A percentile compares a stretch with the other conserved stretches of the same genome.
Evolutionary conservation across 2,113 vertebrate genomes (phyloP).

Genomic region (Dasypus novemcinctus): DNA sequence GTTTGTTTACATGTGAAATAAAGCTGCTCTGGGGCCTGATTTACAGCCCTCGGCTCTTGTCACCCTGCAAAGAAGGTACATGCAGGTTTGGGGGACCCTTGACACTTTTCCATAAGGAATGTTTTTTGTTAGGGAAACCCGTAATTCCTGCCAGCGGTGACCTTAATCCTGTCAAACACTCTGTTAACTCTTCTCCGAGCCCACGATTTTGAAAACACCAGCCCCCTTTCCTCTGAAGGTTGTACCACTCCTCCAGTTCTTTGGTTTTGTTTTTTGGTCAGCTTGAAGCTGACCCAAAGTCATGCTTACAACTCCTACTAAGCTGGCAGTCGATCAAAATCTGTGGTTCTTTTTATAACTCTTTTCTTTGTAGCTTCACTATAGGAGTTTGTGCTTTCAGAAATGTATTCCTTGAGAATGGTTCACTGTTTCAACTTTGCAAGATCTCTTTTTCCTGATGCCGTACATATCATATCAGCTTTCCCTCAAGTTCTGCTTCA

Average conservation of each 20-base stretch:
- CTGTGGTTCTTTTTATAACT: background rate
- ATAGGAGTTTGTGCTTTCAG: background rate
- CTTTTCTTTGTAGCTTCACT: constrained; percentile 22
- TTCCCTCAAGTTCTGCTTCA: background rate
- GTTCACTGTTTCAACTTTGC: background rate
- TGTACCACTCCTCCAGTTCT: background rate
- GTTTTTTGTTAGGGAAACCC: background rate
- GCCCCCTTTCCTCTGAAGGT: background rate
- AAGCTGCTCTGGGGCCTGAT: background rate
- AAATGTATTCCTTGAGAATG: background rate
- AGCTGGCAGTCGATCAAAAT: background rate
- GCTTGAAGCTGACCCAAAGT: too few relatives aligned
- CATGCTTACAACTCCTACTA: background rate
- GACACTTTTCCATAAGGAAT: background rate
- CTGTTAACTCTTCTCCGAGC: background rate
- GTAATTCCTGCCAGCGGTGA: background rate
- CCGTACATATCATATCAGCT: background rate
- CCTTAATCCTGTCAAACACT: background rate
- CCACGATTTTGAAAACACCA: background rate
- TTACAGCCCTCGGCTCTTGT: background rate
- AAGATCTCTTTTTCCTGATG: background rate
- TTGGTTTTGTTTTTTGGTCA: background rate
- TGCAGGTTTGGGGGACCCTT: background rate
- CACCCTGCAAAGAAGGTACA: background rate
- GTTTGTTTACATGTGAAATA: background rate